Base-by-base conservation (phyloP, 2,113 vertebrate species). In the Xiphophorus maculatus region DNA sequence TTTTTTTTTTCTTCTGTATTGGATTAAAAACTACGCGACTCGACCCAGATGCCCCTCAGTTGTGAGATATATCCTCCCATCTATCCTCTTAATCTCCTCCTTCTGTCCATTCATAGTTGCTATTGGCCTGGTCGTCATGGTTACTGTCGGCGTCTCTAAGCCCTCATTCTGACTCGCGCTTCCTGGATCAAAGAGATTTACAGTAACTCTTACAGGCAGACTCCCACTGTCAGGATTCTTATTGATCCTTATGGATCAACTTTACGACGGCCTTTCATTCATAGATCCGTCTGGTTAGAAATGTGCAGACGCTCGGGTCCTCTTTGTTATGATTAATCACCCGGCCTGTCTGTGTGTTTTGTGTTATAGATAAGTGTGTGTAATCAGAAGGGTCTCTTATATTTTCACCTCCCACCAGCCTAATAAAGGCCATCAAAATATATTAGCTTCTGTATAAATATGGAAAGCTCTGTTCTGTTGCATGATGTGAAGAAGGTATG, bases 61-160 rank as follows among this genome's bases (percentile, higher is more conserved):
- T 12, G 77, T 64, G 32, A 69, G 75, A 69, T 80, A 73, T 54
- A 62, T 78, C 77, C 48, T 67, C 84, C 76, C 28, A 66, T 79
- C 74, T 73, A 48, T 75, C 84, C 65, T 62, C 65, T 78, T 63
- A 80, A 74, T 79, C 83, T 63, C 84, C 63, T 86, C 85, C 76
- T 42, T 85, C 78, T 75, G 76, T 84, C 87, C 90, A 91, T 90
- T 91, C 85, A 90, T 89, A 73, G 78, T 75, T 74, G 72, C 88
- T 81, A 10, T 74, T 72, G 73, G 77, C 74, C 82, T 69, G 40
- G 91, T 92, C 84, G 87, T 89, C 90, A 93, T 93, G 91, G 92
- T 86, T 90, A 92, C 90, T 14, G 66, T 87, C 48, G 63, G 84
- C 68, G 17, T 90, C 69, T 30, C 84, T 80, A 81, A 88, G 83